These are phyloP conservation scores for Epinotia nisella DNA, from an alignment of 2,888 invertebrate species.

Conservation along the genomic window DNA sequence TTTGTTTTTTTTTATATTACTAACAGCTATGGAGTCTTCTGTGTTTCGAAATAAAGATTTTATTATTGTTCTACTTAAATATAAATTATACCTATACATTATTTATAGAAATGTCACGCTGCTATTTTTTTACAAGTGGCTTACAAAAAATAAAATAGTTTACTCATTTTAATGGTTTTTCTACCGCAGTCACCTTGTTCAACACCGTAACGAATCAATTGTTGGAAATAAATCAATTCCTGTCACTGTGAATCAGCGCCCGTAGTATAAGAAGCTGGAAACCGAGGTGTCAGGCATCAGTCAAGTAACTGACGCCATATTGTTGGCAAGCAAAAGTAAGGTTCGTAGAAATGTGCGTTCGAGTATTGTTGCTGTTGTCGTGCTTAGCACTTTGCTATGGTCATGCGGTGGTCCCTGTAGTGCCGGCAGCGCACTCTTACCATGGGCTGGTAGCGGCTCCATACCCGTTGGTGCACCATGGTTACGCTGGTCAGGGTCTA, in stretches of 20 bases:
- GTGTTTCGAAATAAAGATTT: too few relatives aligned
- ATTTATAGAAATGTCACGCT: neutral
- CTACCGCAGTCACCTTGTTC: conserved; percentile 60
- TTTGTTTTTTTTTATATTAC: too few relatives aligned
- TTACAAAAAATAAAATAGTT: conserved; percentile 17
- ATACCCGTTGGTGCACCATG: conserved; percentile 51
- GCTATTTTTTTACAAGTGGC: conserved; percentile 13
- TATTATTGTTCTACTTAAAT: neutral
- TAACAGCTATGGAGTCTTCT: too few relatives aligned
- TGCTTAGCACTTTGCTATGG: conserved; percentile 62
- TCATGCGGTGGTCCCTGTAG: conserved; percentile 64
- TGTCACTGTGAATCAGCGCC: conserved; percentile 69
- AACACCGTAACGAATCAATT: conserved; percentile 70
- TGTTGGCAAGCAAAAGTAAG: conserved; percentile 38
- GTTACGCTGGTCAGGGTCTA: conserved; percentile 54
- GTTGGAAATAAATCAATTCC: conserved; percentile 58
- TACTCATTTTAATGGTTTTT: conserved; percentile 21
- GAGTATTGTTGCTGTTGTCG: conserved; percentile 58
- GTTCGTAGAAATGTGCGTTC: conserved; percentile 58
- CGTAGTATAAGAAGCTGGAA: conserved; percentile 69
- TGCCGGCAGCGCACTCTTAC: conserved; percentile 56
- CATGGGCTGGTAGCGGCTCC: conserved; percentile 61
- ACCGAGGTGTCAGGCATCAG: conserved; percentile 55
- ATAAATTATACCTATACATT: neutral
- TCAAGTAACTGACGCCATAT: conserved; percentile 51